Conservation (phyloP, 2,797 vertebrate species). For the Muscicapa comitata region DNA sequence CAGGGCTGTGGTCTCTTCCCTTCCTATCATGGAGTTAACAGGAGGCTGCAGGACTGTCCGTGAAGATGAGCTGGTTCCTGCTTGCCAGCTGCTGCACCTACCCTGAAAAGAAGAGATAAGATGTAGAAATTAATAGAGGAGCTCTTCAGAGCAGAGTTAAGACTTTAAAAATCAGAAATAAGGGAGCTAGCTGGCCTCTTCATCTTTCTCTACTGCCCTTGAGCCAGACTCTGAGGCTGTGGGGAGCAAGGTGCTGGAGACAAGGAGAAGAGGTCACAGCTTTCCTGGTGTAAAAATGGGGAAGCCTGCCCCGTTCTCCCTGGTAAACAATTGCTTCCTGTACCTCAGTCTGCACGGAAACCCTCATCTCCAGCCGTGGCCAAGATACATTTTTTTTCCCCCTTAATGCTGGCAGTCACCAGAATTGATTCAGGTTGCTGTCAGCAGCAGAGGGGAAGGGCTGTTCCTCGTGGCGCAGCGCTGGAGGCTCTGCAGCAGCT, state of each 20-base stretch:
- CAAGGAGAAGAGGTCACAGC: not conserved
- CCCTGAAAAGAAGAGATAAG: constrained; percentile 19
- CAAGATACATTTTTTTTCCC: fast-evolving
- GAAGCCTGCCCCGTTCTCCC: fast-evolving
- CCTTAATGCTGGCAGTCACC: not conserved
- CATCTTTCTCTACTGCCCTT: fast-evolving
- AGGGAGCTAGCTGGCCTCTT: not conserved
- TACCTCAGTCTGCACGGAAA: not conserved
- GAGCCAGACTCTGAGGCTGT: not conserved
- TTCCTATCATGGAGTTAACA: not conserved
- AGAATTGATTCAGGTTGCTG: not conserved
- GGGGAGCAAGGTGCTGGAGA: not conserved
- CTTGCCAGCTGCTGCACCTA: not conserved
- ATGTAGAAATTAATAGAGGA: not conserved
- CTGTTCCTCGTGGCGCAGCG: not conserved
- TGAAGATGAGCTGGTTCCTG: not conserved
- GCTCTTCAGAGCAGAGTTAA: not conserved
- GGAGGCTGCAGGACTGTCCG: not conserved
- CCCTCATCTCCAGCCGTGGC: not conserved
- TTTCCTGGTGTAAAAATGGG: not conserved
- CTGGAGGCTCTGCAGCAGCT: constrained; percentile 8
- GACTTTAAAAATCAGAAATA: not conserved
- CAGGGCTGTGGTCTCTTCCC: not conserved
- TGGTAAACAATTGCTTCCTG: not conserved
- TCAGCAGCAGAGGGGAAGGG: not conserved